Conservation (phyloP, 2,888 invertebrate species). For the Chymomyza amoena region DNA sequence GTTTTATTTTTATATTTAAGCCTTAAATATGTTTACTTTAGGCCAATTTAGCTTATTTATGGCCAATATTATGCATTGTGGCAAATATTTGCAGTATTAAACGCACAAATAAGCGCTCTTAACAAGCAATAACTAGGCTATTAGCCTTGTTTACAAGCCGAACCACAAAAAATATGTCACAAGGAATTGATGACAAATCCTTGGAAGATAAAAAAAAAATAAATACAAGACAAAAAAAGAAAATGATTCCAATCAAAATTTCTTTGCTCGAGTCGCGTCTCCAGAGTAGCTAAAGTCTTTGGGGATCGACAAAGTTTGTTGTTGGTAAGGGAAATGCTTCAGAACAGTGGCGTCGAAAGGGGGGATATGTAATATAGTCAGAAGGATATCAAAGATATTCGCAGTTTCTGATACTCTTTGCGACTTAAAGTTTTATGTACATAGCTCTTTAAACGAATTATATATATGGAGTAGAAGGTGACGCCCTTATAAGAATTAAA, state of each 20-base stretch:
- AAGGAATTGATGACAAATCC: slow-evolving; percentile 45
- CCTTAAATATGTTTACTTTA: neutral
- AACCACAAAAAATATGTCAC: slow-evolving; percentile 46
- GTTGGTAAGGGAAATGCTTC: neutral
- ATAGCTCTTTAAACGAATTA: too few species aligned
- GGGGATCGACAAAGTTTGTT: neutral
- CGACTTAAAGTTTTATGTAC: too few species aligned
- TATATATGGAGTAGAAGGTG: too few species aligned
- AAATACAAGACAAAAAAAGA: neutral
- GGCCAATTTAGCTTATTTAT: neutral
- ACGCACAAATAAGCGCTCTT: slow-evolving; percentile 1
- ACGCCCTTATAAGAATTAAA: too few species aligned
- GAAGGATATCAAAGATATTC: too few species aligned
- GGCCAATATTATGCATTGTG: neutral
- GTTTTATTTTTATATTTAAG: neutral
- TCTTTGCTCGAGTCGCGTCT: slow-evolving; percentile 6
- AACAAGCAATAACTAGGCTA: slow-evolving; percentile 15
- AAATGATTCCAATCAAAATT: slow-evolving; percentile 42
- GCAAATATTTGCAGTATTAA: slow-evolving; percentile 9
- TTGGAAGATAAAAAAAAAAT: slow-evolving; percentile 14
- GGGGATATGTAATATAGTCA: too few species aligned
- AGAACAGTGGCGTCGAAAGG: neutral
- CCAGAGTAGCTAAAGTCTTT: neutral
- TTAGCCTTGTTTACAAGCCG: slow-evolving; percentile 14
- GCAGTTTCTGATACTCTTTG: too few species aligned